phyloP scores from a whole-genome alignment of 2,888 invertebrate genomes.

The Coleophora deauratella region DNA sequence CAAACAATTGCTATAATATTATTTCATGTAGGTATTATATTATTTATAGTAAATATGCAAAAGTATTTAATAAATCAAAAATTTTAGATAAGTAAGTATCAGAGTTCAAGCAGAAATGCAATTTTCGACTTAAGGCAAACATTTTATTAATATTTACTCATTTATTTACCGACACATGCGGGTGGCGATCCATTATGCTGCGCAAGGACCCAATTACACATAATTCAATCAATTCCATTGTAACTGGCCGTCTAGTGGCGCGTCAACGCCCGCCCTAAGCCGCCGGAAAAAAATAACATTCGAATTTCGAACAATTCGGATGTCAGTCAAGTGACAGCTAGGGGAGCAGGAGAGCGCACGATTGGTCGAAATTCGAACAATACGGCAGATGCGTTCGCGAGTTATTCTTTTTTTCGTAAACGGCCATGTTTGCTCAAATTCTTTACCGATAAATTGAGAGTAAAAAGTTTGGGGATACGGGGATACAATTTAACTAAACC shows the following conservation, averaged over 20 bases:
- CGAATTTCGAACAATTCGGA: slow-evolving; percentile 53
- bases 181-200: slow-evolving; percentile 62
- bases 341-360: slow-evolving; percentile 57
- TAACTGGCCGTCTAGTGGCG: slow-evolving; percentile 56
- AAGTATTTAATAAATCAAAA: too few species aligned
- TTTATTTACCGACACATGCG: slow-evolving; percentile 51
- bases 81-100: too few species aligned
- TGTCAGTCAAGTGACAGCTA: slow-evolving; percentile 63
- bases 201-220: slow-evolving; percentile 49
- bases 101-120: too few species aligned
- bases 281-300: slow-evolving; percentile 51
- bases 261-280: slow-evolving; percentile 68
- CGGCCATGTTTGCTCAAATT: slow-evolving; percentile 66
- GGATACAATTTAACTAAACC: slow-evolving; percentile 10
- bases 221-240: slow-evolving; percentile 72
- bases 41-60: too few species aligned
- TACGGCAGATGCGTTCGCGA: slow-evolving; percentile 63
- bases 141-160: slow-evolving; percentile 23
- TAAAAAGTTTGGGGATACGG: slow-evolving; percentile 12
- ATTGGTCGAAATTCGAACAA: slow-evolving; percentile 68
- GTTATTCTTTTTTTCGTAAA: slow-evolving; percentile 27
- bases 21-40: too few species aligned
- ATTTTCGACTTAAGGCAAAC: too few species aligned
- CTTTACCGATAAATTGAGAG: slow-evolving; percentile 48
- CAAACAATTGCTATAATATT: too few species aligned